phyloP scores from a whole-genome alignment of 2,888 invertebrate genomes.

The Eupeodes luniger region DNA sequence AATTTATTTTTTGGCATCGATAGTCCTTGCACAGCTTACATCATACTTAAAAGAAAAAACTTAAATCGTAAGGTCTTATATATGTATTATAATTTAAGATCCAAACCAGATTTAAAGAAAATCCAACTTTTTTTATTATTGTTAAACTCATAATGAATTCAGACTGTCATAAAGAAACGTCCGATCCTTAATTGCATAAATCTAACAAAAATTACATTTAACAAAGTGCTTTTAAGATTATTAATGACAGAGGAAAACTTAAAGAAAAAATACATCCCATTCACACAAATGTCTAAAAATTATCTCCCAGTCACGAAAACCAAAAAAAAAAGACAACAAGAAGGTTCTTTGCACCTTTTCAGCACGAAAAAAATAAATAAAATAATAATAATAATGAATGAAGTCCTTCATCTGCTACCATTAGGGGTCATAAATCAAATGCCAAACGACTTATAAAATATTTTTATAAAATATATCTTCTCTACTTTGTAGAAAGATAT shows the following conservation, averaged over 20 bases:
- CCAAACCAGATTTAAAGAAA: too few species aligned
- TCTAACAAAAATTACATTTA: conserved; percentile 1
- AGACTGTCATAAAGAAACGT: background rate
- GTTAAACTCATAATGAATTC: background rate
- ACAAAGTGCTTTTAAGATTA: conserved; percentile 41
- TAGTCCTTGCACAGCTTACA: too few species aligned
- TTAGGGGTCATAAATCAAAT: conserved; percentile 68
- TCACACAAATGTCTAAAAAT: conserved; percentile 42
- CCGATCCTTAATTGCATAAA: conserved; percentile 7
- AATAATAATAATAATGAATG: conserved; percentile 33
- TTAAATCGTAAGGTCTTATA: too few species aligned
- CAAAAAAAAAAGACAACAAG: conserved; percentile 1
- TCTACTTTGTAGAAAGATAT: conserved; percentile 6
- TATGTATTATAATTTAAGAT: too few species aligned
- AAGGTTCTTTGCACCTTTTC: conserved; percentile 35
- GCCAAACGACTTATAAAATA: conserved; percentile 41
- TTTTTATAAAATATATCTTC: conserved; percentile 44
- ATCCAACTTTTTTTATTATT: too few species aligned
- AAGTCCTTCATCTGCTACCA: conserved; percentile 56
- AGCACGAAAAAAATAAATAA: conserved; percentile 20
- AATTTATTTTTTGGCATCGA: too few species aligned
- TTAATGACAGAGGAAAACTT: conserved; percentile 51
- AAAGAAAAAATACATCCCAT: conserved; percentile 28
- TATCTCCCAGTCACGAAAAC: conserved; percentile 42
- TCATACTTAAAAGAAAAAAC: too few species aligned